A percentile compares a stretch with the other conserved stretches of the same genome.
Evolutionary conservation across 2,797 vertebrate genomes (phyloP).

Genomic region (Podarcis siculus): DNA sequence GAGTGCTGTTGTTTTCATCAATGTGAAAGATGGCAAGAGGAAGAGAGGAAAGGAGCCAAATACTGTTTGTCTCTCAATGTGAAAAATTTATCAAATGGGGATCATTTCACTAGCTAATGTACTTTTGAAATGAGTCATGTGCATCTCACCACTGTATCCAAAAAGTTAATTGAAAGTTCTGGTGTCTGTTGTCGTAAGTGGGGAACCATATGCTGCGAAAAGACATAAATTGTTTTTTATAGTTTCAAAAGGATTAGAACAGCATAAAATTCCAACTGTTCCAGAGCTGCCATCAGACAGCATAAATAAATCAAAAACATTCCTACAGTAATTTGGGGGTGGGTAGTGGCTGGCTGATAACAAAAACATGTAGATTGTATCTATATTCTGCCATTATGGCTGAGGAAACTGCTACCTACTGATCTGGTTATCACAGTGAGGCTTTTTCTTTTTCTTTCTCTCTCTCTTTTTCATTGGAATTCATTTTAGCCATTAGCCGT

Average conservation of each 20-base stretch:
- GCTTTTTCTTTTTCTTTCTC: background rate
- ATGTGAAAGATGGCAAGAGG: background rate
- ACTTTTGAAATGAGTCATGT: constrained; percentile 71
- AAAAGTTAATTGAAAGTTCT: constrained; percentile 75
- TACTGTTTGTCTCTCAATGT: constrained; percentile 64
- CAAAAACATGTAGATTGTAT: background rate
- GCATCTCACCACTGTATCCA: constrained; percentile 55
- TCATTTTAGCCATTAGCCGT: background rate
- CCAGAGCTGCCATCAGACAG: constrained; percentile 34
- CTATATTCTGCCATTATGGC: background rate
- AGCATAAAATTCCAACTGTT: constrained; percentile 57
- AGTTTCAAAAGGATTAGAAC: constrained; percentile 32
- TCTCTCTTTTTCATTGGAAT: background rate
- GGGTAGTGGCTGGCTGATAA: background rate
- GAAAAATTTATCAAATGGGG: constrained; percentile 54
- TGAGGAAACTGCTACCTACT: background rate
- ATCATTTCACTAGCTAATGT: constrained; percentile 62
- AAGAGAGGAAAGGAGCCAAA: constrained; percentile 56
- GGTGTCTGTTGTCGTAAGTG: constrained; percentile 60
- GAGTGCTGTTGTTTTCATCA: constrained; percentile 57
- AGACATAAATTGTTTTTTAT: constrained; percentile 66
- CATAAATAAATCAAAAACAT: constrained; percentile 40
- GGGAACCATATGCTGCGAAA: constrained; percentile 66
- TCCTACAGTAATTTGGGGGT: constrained; percentile 40
- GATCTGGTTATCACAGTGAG: background rate